Percentiles rank a stretch among this genome's conserved stretches.
Evolutionary conservation across 2,888 invertebrate species (phyloP).

Genomic region (Parascotia fuliginaria): DNA sequence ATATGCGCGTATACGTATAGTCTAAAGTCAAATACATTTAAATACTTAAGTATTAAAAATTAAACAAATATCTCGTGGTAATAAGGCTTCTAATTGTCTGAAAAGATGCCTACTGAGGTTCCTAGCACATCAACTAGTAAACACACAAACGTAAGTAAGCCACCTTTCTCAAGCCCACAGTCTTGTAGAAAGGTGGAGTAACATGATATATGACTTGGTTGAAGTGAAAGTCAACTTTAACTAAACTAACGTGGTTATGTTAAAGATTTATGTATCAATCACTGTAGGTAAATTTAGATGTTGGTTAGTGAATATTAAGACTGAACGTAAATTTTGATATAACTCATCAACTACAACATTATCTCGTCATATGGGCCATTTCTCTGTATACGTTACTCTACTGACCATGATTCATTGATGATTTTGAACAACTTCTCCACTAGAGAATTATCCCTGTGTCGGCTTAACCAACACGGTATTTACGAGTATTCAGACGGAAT

Average conservation of each 20-base stretch:
- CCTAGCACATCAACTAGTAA: neutral
- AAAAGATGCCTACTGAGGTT: neutral
- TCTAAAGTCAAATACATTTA: no score
- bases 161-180: neutral
- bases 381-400: no score
- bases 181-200: neutral
- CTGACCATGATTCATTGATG: no score
- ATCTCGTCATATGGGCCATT: no score
- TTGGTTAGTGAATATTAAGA: neutral
- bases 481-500: neutral
- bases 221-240: slow-evolving; percentile 36
- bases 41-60: no score
- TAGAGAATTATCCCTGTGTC: no score
- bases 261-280: neutral
- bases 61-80: no score
- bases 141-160: neutral
- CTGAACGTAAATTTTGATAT: neutral
- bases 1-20: no score
- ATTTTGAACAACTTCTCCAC: no score
- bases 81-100: no score
- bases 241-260: slow-evolving; percentile 15
- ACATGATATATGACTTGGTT: slow-evolving; percentile 1
- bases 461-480: no score
- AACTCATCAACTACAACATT: no score
- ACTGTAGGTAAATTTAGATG: neutral